phyloP scores from a whole-genome alignment of 2,888 invertebrate species.

The Chydorus sphaericus region DNA sequence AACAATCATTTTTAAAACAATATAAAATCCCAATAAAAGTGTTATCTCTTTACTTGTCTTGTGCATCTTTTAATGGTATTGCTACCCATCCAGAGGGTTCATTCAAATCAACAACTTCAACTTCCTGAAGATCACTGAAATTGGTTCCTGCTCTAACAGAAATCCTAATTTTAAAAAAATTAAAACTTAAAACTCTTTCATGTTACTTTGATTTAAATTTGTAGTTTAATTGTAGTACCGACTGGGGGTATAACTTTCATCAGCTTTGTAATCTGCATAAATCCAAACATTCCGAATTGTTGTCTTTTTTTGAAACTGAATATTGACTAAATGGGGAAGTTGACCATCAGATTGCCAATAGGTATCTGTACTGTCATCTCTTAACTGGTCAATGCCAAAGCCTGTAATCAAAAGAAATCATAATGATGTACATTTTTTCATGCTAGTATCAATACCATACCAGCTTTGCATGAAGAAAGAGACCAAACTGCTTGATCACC shows the following conservation, averaged over 20 bases:
- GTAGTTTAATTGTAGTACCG: conserved; percentile 30
- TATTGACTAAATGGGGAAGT: conserved; percentile 90
- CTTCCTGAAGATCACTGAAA: conserved; percentile 90
- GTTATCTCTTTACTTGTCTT: conserved; percentile 16
- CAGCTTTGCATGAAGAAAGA: conserved; percentile 94
- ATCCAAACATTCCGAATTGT: conserved; percentile 90
- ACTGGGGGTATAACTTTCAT: conserved; percentile 97
- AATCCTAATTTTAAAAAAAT: conserved; percentile 40
- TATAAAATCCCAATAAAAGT: not conserved
- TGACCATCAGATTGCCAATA: conserved; percentile 99
- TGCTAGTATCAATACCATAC: conserved; percentile 33
- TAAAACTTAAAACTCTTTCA: too few relatives aligned
- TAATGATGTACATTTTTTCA: not conserved
- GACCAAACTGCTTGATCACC: conserved; percentile 94
- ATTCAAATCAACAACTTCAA: conserved; percentile 80
- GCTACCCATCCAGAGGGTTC: conserved; percentile 96
- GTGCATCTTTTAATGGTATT: conserved; percentile 73
- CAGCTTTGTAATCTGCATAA: conserved; percentile 93
- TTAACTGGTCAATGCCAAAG: conserved; percentile 90
- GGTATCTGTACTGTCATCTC: conserved; percentile 90
- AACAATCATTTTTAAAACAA: not conserved
- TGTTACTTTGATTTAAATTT: too few relatives aligned
- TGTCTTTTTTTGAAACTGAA: conserved; percentile 89
- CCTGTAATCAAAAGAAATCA: conserved; percentile 39
- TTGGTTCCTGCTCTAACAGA: conserved; percentile 87